A percentile compares a stretch with the other conserved stretches of the same genome.
Conservation (phyloP, 2,888 invertebrate species). For the Eumerus sabulonum region DNA sequence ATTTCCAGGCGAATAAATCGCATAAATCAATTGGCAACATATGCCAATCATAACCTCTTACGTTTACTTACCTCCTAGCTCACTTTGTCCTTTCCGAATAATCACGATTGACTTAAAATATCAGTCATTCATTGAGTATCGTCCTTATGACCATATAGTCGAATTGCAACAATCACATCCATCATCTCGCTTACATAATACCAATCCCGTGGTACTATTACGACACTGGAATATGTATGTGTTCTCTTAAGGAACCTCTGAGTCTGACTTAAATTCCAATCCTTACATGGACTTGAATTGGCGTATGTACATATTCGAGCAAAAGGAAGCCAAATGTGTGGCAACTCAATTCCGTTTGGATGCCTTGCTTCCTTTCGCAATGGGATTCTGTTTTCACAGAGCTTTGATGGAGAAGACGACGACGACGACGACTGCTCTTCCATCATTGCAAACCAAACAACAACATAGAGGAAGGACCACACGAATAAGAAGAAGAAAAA, state of each 20-base stretch:
- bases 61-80: constrained; percentile 13
- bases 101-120: constrained; percentile 47
- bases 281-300: no score
- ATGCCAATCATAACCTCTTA: constrained; percentile 56
- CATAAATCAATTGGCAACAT: constrained; percentile 61
- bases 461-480: no score
- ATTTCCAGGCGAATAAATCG: constrained; percentile 42
- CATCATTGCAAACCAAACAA: not conserved
- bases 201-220: no score
- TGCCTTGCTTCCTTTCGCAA: constrained; percentile 16
- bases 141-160: constrained; percentile 17
- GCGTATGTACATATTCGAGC: no score
- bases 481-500: not conserved
- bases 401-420: constrained; percentile 1
- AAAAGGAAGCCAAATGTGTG: constrained; percentile 2
- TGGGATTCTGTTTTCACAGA: constrained; percentile 34
- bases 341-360: constrained; percentile 23
- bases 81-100: constrained; percentile 26
- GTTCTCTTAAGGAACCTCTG: no score
- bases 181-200: constrained; percentile 2
- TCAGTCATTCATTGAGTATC: not conserved
- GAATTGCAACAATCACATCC: constrained; percentile 4
- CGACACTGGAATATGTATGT: no score
- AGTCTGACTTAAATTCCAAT: no score
- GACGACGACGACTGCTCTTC: constrained; percentile 1